Evolutionary conservation across 2,113 vertebrate species (phyloP), one percentile per base, ranked within the genome.

Genomic region (Ageneiosus marmoratus): DNA sequence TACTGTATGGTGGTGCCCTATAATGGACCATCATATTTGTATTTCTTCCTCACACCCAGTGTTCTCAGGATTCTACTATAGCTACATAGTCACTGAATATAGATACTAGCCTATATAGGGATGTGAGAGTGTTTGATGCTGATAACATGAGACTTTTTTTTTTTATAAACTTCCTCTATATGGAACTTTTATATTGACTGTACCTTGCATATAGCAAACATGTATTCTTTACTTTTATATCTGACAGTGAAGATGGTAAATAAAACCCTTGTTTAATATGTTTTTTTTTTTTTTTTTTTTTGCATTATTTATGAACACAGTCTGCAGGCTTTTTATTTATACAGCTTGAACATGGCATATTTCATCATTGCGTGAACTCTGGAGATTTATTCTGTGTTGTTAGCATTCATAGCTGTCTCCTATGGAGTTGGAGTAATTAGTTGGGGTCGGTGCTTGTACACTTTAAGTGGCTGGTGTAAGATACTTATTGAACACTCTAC

Each of bases 401-500:
- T 56, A 83, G 11, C 37, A 72, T 37, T 58, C 77, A 79, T 50
- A n/a, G 46, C 41, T 50, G 76, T 60, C 53, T 60, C 62, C n/a
- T 51, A 60, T 34, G 8, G 32, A 60, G 27, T 79, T 62, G 60
- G 20, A 75, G 73, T 74, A 83, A 70, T 75, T 62, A 74, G 73
- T 85, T 80, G 18, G 53, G 24, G 75, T 81, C 20, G n/a, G 62
- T 46, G 76, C 67, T 76, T 73, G 80, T 83, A 48, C 73, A 67
- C 37, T 77, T 79, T 87, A 86, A 80, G 84, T 83, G 83, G 70
- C 83, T 50, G 72, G 74, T 51, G 69, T 77, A 67, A 79, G 86
- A 83, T 84, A 85, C 82, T 86, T 83, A 88, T 60, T 83, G 77
- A 60, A 67, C 60, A 80, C 72, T 73, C 79, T 84, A 78, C 82